These are phyloP conservation scores for Chorisops tibialis DNA, from an alignment of 2,888 invertebrate genomes.

Conservation along the genomic window DNA sequence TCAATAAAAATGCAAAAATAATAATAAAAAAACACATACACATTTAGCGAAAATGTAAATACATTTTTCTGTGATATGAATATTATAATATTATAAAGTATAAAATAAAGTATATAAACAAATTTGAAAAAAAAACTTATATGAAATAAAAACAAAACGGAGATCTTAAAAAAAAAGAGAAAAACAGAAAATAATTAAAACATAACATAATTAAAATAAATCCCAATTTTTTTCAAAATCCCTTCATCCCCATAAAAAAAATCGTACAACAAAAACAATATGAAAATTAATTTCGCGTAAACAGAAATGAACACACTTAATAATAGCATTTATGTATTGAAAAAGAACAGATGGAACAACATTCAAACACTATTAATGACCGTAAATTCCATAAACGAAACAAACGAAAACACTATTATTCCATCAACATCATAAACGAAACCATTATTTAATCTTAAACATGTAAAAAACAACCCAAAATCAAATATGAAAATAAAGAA, in stretches of 20 bases:
- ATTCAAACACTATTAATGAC: conserved; percentile 1
- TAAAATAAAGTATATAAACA: background rate
- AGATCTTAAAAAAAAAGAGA: background rate
- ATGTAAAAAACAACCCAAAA: background rate
- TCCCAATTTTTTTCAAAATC: background rate
- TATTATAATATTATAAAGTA: conserved; percentile 24
- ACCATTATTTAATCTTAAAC: background rate
- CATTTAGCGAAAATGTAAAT: conserved; percentile 33
- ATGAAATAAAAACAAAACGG: conserved; percentile 19
- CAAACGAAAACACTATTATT: conserved; percentile 14
- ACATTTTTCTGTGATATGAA: conserved; percentile 34
- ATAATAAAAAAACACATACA: conserved; percentile 24
- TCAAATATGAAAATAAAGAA: conserved; percentile 4
- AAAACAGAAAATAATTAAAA: background rate
- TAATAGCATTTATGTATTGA: too few relatives aligned
- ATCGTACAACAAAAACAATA: background rate
- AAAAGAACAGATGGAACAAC: too few relatives aligned
- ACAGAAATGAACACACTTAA: background rate
- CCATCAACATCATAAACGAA: background rate
- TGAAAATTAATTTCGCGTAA: conserved; percentile 9
- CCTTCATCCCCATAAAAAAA: too few relatives aligned
- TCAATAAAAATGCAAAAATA: conserved; percentile 17
- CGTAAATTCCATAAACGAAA: background rate
- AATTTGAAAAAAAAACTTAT: background rate
- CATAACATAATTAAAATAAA: background rate